Percentiles rank a stretch among this genome's conserved stretches.
Evolutionary conservation across 35 echinoderm and acorn worm species (phyloP).

Genomic region (Hemicentrotus pulcherrimus): DNA sequence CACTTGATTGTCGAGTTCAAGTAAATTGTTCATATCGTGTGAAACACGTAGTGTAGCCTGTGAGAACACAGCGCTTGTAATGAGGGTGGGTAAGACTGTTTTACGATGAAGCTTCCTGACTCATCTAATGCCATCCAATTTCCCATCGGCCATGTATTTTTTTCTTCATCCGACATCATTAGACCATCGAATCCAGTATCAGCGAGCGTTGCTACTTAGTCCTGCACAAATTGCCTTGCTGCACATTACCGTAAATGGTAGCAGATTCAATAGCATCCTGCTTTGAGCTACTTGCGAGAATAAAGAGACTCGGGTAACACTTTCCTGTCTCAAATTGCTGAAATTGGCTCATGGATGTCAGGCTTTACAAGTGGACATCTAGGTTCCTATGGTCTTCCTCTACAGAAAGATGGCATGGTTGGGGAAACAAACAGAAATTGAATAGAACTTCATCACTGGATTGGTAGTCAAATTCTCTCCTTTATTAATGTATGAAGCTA

Average conservation of each 20-base stretch:
- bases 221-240: slow-evolving; percentile 12
- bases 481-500: neutral
- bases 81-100: neutral
- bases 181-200: neutral
- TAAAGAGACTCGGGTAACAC: neutral
- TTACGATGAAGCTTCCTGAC: slow-evolving; percentile 24
- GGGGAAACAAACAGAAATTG: neutral
- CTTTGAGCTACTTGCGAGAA: neutral
- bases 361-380: neutral
- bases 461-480: neutral
- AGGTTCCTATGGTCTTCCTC: neutral
- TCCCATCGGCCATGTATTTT: neutral
- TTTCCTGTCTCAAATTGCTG: neutral
- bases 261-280: neutral
- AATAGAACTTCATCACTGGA: neutral
- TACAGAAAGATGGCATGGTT: neutral
- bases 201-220: neutral
- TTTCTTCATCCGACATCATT: neutral
- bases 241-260: neutral
- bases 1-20: too few species aligned
- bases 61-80: neutral
- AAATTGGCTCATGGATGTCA: neutral
- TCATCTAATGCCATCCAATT: slow-evolving; percentile 44
- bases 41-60: neutral
- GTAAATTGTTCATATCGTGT: neutral